Evolutionary conservation across 2,113 vertebrate species (phyloP), one percentile per base, ranked within the genome.

Genomic region (Pituophis catenifer): DNA sequence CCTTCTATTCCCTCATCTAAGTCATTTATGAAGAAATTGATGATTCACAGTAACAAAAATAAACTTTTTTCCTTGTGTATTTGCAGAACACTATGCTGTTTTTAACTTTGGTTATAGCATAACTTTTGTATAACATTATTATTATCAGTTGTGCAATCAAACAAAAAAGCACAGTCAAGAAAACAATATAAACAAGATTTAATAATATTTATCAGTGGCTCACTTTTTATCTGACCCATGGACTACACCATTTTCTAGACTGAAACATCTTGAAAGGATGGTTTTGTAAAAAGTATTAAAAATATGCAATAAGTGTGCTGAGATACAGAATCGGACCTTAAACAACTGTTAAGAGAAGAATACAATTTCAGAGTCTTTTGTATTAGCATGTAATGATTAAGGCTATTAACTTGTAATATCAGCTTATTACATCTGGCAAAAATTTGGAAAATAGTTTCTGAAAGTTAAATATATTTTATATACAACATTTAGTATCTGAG

Each of bases 371-470:
- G 29, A 95, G 89, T 92, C 11, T n/a, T 55, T 17, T 53, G 19
- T 88, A 50, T 93, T 94, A 26, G 50, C 24, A 87, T 93, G 91
- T 70, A 57, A 81, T n/a, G 92, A 89, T 59, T 48, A 93, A 91
- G 13, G 1, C 44, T 94, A 95, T 95, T 94, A n/a, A 88, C 29
- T 93, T 91, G 33, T 33, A 89, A 57, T 90, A 90, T n/a, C 29
- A 86, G 62, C 44, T 91, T 95, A 93, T 81, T 0, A 4, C 93
- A 59, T 15, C 92, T 92, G 91, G 38, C 24, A 90, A 58, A 33
- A 62, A 50, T 48, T 55, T 85, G 59, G 17, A 21, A 88, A 38
- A 92, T 53, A 91, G 81, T 8, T 52, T 89, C 44, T 6, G 90
- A 38, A 3, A 81, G 29, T 21, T 70, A 15, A 89, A 92, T 23